These are phyloP conservation scores for Apocheima hispidaria DNA, from an alignment of 2,888 invertebrate genomes.

Conservation along the genomic window DNA sequence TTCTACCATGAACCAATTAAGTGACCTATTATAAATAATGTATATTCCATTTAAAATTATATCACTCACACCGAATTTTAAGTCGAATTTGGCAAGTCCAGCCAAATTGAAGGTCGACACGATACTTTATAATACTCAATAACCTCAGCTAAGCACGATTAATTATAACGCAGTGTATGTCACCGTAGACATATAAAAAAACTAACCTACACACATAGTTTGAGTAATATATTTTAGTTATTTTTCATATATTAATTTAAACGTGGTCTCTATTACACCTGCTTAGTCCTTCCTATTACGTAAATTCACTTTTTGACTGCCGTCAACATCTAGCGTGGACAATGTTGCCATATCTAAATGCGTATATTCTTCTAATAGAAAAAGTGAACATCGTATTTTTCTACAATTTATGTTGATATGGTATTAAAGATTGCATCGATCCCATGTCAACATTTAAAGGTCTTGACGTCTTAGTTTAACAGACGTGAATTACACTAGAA, in stretches of 20 bases:
- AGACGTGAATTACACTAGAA: conserved; percentile 24
- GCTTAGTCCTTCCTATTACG: conserved; percentile 60
- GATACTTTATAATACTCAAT: conserved; percentile 59
- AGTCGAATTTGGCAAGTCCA: conserved; percentile 70
- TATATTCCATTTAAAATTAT: conserved; percentile 26
- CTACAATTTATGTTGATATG: conserved; percentile 57
- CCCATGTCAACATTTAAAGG: conserved; percentile 46
- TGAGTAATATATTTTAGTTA: conserved; percentile 57
- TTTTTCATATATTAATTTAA: conserved; percentile 51
- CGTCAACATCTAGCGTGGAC: conserved; percentile 40
- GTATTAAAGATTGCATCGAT: conserved; percentile 59
- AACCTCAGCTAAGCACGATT: conserved; percentile 74
- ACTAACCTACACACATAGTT: conserved; percentile 70
- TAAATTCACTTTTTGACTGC: conserved; percentile 46
- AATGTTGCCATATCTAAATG: conserved; percentile 46
- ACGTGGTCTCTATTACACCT: conserved; percentile 75
- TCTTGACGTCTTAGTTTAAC: conserved; percentile 27
- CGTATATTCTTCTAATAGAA: conserved; percentile 46
- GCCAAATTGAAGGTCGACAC: conserved; percentile 42
- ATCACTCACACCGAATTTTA: conserved; percentile 72
- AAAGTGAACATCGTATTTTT: conserved; percentile 47
- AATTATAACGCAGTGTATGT: conserved; percentile 56
- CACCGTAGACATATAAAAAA: conserved; percentile 53
- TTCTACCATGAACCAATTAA: conserved; percentile 13
- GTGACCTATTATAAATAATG: neutral